Evolutionary conservation across 2,797 vertebrate genomes (phyloP), one percentile per base, ranked within the genome.

Genomic region (Chaenodraco wilsoni): DNA sequence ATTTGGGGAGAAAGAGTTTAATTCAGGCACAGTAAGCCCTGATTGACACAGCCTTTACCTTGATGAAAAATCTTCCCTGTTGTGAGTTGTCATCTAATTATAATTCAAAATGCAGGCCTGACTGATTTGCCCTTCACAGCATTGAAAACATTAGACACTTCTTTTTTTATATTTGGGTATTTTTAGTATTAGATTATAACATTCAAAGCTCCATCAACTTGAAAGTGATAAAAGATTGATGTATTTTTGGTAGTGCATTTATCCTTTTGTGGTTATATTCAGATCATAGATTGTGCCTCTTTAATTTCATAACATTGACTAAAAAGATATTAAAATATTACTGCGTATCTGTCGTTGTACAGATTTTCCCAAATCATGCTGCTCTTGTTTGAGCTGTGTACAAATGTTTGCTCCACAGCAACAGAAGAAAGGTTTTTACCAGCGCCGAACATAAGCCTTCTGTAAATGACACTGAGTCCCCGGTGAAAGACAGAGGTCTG

Each of bases 381-480:
- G 52, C 17, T 55, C 15, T 73, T 40, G 51, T 74, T 55, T 65
- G 40, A 67, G 61, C 46, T 74, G 71, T 57, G 3, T 46, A 85
- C 72, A 80, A 56, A 59, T 50, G 73, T 27, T 31, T 3, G 41
- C 60, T 64, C 66, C 31, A 66, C 33, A 56, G 52, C 48, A 48
- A 57, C 33, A 74, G 33, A 44, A 50, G 14, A 59, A 57, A 50
- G 33, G 7, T 75, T 82, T 63, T 65, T 59, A 76, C 63, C 37
- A 17, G 37, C 54, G 46, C 45, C 56, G 69, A 89, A 79, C 55
- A 74, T 65, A 68, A 88, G 57, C 60, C 15, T 17, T 63, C 66
- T 61, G 65, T 40, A 89, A 85, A 86, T 60, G 69, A 72, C 71
- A 69, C 56, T 3, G 27, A 17, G 46, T 74, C 79, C 71, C 72